Conservation (phyloP, 2,797 vertebrate species). For the Rhyacichthys aspro region DNA sequence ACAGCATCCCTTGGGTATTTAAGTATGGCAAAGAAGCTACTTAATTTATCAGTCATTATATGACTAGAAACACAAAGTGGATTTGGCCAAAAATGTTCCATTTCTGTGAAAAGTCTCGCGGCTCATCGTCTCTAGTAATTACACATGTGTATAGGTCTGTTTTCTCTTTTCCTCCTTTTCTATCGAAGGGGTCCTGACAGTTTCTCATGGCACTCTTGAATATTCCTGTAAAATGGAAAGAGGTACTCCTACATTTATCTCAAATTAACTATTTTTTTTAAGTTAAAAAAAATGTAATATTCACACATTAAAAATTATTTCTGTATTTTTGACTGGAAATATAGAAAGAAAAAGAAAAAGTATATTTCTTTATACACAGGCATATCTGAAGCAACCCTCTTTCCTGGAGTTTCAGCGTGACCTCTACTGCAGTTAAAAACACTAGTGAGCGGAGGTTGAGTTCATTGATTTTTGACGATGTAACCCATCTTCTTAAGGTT, state of each 20-base stretch:
- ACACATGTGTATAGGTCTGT: constrained; percentile 22
- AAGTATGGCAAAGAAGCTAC: too few relatives aligned
- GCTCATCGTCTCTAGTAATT: too few relatives aligned
- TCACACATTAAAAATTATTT: not conserved
- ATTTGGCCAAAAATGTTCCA: too few relatives aligned
- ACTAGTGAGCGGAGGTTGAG: constrained; percentile 67
- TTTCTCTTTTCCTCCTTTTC: constrained; percentile 38
- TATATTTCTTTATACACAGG: constrained; percentile 49
- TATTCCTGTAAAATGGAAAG: constrained; percentile 33
- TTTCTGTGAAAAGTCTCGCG: too few relatives aligned
- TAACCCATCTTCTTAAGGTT: constrained; percentile 35
- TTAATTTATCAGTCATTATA: too few relatives aligned
- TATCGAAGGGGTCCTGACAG: constrained; percentile 33
- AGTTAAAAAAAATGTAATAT: too few relatives aligned
- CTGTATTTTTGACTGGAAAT: not conserved
- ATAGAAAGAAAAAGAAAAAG: not conserved
- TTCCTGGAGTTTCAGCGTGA: constrained; percentile 73
- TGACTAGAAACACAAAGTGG: too few relatives aligned
- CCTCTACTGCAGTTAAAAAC: constrained; percentile 86
- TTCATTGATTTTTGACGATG: constrained; percentile 64
- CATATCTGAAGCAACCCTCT: constrained; percentile 41
- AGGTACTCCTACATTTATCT: rapidly evolving
- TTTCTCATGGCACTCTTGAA: not conserved
- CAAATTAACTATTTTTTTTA: not conserved
- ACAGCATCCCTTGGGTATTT: too few relatives aligned